A percentile compares a stretch with the other conserved stretches of the same genome.
Evolutionary conservation across 2,888 invertebrate genomes (phyloP).

Genomic region (Sminthurides aquaticus): DNA sequence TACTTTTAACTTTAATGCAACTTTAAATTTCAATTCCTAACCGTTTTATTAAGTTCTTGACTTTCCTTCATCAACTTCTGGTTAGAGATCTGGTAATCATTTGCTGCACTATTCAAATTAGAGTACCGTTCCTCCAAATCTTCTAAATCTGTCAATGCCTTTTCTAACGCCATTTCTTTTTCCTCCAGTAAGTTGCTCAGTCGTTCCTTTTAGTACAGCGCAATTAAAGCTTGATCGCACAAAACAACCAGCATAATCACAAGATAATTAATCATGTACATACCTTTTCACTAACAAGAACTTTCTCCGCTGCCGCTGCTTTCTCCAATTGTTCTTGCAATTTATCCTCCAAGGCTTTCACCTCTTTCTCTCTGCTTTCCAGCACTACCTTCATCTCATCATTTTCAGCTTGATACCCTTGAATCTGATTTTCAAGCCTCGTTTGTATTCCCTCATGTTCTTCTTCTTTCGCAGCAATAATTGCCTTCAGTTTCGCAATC

Average conservation of each 20-base stretch:
- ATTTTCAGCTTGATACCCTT: slow-evolving; percentile 3
- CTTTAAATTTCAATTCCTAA: slow-evolving; percentile 2
- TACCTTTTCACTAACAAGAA: no score
- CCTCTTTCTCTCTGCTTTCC: background rate
- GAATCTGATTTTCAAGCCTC: background rate
- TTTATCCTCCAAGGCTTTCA: background rate
- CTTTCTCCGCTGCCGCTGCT: background rate
- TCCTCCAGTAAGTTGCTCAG: slow-evolving; percentile 24
- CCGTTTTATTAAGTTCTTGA: slow-evolving; percentile 23
- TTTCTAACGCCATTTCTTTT: slow-evolving; percentile 27
- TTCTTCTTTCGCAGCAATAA: no score
- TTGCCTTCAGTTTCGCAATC: no score
- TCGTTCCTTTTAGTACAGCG: background rate
- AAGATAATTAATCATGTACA: no score
- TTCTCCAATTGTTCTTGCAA: slow-evolving; percentile 4
- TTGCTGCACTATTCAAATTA: slow-evolving; percentile 26
- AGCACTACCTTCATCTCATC: background rate
- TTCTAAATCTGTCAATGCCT: slow-evolving; percentile 2
- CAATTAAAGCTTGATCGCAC: background rate
- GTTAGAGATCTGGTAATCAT: slow-evolving; percentile 27
- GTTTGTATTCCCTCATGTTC: background rate
- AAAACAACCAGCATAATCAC: no score
- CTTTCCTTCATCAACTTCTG: slow-evolving; percentile 25
- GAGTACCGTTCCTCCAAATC: slow-evolving; percentile 5
- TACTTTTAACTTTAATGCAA: background rate